phyloP scores from a whole-genome alignment of 2,113 vertebrate genomes.

The Neolamprologus sp. region DNA sequence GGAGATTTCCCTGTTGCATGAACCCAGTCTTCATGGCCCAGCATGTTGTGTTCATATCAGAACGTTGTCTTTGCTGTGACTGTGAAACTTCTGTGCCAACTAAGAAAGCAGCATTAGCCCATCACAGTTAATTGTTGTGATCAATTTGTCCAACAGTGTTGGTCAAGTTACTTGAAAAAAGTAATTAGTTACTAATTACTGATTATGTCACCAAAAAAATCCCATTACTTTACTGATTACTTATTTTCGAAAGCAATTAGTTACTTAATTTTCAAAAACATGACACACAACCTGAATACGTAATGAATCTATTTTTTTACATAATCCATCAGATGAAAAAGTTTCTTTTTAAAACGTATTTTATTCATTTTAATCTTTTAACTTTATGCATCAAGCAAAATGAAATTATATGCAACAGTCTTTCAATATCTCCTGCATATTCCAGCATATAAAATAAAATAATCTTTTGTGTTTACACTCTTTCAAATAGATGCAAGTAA shows the following conservation, averaged over 20 bases:
- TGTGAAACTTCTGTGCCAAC: neutral
- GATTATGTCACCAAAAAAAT: neutral
- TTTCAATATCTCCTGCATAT: too few relatives aligned
- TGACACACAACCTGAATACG: neutral
- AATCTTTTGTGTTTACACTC: too few relatives aligned
- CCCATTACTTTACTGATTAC: neutral
- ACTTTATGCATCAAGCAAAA: neutral
- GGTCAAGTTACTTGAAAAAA: neutral
- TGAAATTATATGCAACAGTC: neutral
- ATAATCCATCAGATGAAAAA: neutral
- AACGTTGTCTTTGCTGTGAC: neutral
- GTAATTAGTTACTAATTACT: neutral
- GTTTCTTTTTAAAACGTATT: neutral
- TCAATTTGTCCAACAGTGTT: neutral
- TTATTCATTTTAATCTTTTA: neutral
- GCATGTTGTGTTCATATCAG: neutral
- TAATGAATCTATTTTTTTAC: neutral
- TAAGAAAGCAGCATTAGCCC: neutral
- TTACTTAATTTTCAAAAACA: neutral
- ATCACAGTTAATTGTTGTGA: neutral
- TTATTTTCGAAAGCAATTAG: neutral
- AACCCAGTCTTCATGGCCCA: neutral
- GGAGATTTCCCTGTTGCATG: fast-evolving
- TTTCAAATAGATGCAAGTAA: too few relatives aligned
- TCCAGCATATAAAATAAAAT: too few relatives aligned